phyloP scores from a whole-genome alignment of 37 sponge, comb jelly and placozoan species.

The Tethya wilhelma region DNA sequence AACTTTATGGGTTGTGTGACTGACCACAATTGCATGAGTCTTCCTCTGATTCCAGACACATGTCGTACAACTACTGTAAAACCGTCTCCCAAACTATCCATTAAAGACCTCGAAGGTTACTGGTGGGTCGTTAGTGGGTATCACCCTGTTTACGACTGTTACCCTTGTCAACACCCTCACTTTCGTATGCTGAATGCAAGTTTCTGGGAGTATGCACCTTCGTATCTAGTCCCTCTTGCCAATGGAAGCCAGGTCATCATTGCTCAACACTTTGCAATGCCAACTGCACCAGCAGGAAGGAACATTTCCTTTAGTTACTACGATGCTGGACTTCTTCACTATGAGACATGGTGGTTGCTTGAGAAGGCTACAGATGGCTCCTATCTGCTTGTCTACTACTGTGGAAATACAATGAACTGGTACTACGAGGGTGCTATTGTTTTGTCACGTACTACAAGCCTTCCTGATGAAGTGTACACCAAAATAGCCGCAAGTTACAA shows the following conservation, averaged over 20 bases:
- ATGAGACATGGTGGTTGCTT: conserved; percentile 26
- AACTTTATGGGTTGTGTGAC: conserved; percentile 3
- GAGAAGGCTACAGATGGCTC: conserved; percentile 22
- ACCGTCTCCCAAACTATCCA: neutral
- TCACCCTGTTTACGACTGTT: conserved; percentile 22
- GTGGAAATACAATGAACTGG: conserved; percentile 24
- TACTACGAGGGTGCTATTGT: conserved; percentile 24
- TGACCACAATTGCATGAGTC: conserved; percentile 3
- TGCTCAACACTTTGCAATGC: conserved; percentile 4
- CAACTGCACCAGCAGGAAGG: neutral
- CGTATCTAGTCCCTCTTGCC: neutral
- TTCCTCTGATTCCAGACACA: conserved; percentile 4
- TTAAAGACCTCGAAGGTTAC: neutral
- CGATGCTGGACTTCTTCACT: conserved; percentile 17
- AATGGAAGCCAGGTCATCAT: neutral
- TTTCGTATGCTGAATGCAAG: neutral
- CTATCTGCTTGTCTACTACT: neutral
- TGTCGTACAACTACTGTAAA: neutral
- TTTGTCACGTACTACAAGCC: neutral
- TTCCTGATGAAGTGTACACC: neutral
- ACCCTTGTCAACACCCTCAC: conserved; percentile 7
- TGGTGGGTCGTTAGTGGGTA: conserved; percentile 21
- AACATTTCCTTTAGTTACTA: conserved; percentile 18
- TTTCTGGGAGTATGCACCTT: conserved; percentile 1
- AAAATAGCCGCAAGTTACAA: conserved; percentile 6